Evolutionary conservation across 2,888 invertebrate genomes (phyloP).

Genomic region (Megaustenia siamemsis): DNA sequence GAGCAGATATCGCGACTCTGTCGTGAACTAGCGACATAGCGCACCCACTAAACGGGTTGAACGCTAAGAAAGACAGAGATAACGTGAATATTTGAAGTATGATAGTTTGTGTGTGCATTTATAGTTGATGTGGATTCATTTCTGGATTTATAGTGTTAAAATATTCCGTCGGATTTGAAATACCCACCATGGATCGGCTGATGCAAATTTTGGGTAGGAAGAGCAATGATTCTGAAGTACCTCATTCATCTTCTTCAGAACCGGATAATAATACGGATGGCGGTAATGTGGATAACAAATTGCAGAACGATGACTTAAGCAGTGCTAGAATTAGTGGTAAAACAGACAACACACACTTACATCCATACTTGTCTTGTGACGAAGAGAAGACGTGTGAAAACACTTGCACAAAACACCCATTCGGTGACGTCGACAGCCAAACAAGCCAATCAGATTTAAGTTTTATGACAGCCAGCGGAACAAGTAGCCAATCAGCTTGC

Average conservation of each 20-base stretch:
- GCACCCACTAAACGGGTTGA: too few species aligned
- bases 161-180: too few species aligned
- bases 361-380: not conserved
- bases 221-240: not conserved
- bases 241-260: not conserved
- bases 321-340: not conserved
- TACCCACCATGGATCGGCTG: conserved; percentile 13
- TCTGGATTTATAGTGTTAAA: too few species aligned
- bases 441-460: conserved; percentile 45
- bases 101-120: too few species aligned
- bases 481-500: conserved; percentile 30
- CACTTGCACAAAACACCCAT: not conserved
- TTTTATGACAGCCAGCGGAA: conserved; percentile 21
- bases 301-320: not conserved
- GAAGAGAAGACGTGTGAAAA: not conserved
- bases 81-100: too few species aligned
- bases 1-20: too few species aligned
- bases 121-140: too few species aligned
- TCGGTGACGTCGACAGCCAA: not conserved
- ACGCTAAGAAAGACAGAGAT: too few species aligned
- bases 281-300: not conserved
- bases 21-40: too few species aligned
- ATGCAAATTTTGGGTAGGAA: not conserved
- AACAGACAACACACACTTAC: too few species aligned
- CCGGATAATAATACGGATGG: not conserved